Evolutionary conservation across 1,140 invertebrate species (phyloP).

Genomic region (Lerema accius): DNA sequence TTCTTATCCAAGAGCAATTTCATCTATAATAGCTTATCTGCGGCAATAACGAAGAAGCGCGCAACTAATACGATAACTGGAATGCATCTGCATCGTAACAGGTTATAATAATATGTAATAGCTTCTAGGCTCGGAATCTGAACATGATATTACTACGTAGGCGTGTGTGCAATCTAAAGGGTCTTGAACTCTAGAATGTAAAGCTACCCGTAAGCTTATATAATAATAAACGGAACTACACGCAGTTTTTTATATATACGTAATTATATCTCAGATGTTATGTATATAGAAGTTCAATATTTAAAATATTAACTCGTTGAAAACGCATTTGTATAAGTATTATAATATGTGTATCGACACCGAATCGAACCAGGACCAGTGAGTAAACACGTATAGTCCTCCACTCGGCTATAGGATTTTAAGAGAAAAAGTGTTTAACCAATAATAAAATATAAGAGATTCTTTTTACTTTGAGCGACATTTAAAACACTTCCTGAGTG

Average conservation of each 20-base stretch:
- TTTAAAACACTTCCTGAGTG: slow-evolving; percentile 7
- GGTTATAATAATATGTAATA: slow-evolving; percentile 17
- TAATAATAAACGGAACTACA: too few species aligned
- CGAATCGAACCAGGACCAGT: too few species aligned
- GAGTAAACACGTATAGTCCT: too few species aligned
- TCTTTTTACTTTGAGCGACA: not conserved
- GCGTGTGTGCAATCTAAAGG: not conserved
- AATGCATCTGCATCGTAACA: slow-evolving; percentile 24
- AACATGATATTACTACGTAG: not conserved
- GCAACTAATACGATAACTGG: slow-evolving; percentile 15
- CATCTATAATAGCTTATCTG: slow-evolving; percentile 11
- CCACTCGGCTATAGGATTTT: too few species aligned
- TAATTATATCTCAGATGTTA: too few species aligned
- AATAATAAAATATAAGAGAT: slow-evolving; percentile 1
- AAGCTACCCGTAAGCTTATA: too few species aligned
- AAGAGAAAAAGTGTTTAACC: too few species aligned
- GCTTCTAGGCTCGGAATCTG: not conserved
- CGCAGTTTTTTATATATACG: too few species aligned
- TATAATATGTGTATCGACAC: too few species aligned
- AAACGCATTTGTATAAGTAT: too few species aligned
- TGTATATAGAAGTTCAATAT: too few species aligned
- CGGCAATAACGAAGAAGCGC: slow-evolving; percentile 1
- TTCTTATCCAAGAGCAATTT: slow-evolving; percentile 18
- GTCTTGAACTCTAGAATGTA: slow-evolving; percentile 2
- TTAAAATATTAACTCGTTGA: too few species aligned